Base-by-base conservation (phyloP, 2,888 invertebrate genomes). In the Oligia fasciuncula region DNA sequence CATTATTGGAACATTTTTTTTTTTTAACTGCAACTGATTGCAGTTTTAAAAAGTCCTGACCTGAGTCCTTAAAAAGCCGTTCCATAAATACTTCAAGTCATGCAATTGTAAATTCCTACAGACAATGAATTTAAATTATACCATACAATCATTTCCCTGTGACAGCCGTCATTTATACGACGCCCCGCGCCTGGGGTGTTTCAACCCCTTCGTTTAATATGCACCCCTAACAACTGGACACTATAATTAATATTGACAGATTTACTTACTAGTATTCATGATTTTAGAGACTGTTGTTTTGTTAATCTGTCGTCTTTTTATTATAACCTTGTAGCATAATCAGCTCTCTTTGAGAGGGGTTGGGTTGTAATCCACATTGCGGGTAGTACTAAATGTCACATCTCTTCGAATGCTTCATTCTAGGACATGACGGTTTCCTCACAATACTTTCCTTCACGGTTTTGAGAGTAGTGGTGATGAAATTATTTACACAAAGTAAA, bases 231-330 rank as follows among this genome's bases (percentile, higher is more conserved):
- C 74, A 81, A 85, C 80, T 77, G 79, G 71, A 71, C 81, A 85
- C 81, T 51, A 73, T 90, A 81, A 88, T 88, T 88, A 80, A 79
- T 84, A 90, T 88, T 85, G 90, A 85, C 89, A 87, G 81, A 57
- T 76, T 83, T 65, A 82, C 72, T 77, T 77, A 77, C 77, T 57
- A 57, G 35, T 65, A 78, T 77, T 71, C 13, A 67, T 60, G 54
- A 65, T n/a, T 73, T 75, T 73, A 43, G 8, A 67, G 2, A 73
- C 13, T 51, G 11, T 67, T 51, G 73, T 73, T 81, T 35, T 60
- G 60, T 67, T 43, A 69, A 62, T 60, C n/a, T n/a, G 5, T 49
- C 0, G 4, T 17, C 23, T 35, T 35, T 9, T 35, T 9, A 62
- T 66, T 72, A 19, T 68, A 43, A 29, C 19, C 19, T 66, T 66